phyloP scores from a whole-genome alignment of 2,888 invertebrate species.

The Amblyjoppa proteus region DNA sequence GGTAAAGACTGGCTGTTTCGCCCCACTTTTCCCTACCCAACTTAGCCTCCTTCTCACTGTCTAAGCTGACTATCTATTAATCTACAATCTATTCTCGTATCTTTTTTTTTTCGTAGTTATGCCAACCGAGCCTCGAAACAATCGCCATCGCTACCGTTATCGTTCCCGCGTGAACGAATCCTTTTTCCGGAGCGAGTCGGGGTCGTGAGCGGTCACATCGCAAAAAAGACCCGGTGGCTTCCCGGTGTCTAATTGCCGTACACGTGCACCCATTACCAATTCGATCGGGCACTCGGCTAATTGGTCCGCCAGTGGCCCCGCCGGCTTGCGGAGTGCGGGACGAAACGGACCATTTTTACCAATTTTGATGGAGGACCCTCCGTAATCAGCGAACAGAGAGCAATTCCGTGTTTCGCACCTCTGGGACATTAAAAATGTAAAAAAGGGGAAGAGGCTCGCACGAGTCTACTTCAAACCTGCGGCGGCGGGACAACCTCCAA shows the following conservation, averaged over 20 bases:
- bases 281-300: conserved; percentile 37
- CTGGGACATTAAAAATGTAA: no score
- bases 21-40: not conserved
- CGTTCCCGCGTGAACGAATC: conserved; percentile 62
- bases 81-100: conserved; percentile 29
- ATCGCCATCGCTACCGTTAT: conserved; percentile 70
- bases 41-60: conserved; percentile 33
- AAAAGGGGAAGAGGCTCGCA: no score
- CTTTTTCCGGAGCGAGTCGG: conserved; percentile 45
- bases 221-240: conserved; percentile 3
- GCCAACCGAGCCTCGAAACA: conserved; percentile 66
- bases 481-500: conserved; percentile 15
- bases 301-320: conserved; percentile 13
- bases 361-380: not conserved
- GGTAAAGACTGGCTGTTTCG: no score
- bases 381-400: no score
- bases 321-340: not conserved
- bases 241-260: conserved; percentile 45
- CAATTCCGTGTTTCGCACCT: no score
- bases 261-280: conserved; percentile 27
- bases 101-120: conserved; percentile 27
- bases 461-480: no score
- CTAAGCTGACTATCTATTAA: conserved; percentile 33
- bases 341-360: not conserved
- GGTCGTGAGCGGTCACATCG: conserved; percentile 53